These are phyloP conservation scores for Labeo rohita DNA, from an alignment of 2,113 vertebrate species.

Conservation along the genomic window DNA sequence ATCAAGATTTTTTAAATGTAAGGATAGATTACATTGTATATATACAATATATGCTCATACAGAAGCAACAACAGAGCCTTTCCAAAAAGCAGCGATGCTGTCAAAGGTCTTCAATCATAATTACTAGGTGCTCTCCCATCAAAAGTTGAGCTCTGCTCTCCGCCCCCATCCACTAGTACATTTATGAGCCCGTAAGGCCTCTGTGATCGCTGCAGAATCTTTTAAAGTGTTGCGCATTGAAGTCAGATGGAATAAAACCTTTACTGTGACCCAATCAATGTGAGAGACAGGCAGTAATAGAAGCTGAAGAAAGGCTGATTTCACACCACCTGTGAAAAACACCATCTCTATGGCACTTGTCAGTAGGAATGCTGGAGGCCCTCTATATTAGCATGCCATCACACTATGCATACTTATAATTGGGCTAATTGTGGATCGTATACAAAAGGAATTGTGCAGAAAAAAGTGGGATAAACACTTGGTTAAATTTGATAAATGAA, in stretches of 20 bases:
- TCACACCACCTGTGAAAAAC: constrained; percentile 42
- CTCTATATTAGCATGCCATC: constrained; percentile 67
- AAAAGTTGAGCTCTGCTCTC: neutral
- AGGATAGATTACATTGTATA: neutral
- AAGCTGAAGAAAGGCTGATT: constrained; percentile 58
- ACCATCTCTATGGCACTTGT: constrained; percentile 61
- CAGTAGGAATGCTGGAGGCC: constrained; percentile 57
- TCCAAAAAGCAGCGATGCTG: neutral
- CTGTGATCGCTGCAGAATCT: constrained; percentile 39
- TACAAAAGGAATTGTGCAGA: constrained; percentile 48
- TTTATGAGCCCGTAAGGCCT: constrained; percentile 33
- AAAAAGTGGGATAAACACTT: constrained; percentile 56
- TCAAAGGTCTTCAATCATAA: constrained; percentile 26
- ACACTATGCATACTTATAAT: constrained; percentile 62
- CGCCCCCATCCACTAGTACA: constrained; percentile 8
- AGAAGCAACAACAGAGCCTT: constrained; percentile 16
- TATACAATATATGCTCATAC: neutral
- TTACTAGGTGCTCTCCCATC: constrained; percentile 5
- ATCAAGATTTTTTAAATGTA: neutral
- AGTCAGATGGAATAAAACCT: constrained; percentile 50
- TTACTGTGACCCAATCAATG: constrained; percentile 55
- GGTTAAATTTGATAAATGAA: constrained; percentile 56
- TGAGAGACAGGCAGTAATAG: constrained; percentile 60
- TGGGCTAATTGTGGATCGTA: constrained; percentile 68
- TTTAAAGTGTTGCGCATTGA: constrained; percentile 16